Evolutionary conservation across 37 sponge, comb jelly and placozoan species (phyloP).

Genomic region (Chondrilla cf. caribensis): DNA sequence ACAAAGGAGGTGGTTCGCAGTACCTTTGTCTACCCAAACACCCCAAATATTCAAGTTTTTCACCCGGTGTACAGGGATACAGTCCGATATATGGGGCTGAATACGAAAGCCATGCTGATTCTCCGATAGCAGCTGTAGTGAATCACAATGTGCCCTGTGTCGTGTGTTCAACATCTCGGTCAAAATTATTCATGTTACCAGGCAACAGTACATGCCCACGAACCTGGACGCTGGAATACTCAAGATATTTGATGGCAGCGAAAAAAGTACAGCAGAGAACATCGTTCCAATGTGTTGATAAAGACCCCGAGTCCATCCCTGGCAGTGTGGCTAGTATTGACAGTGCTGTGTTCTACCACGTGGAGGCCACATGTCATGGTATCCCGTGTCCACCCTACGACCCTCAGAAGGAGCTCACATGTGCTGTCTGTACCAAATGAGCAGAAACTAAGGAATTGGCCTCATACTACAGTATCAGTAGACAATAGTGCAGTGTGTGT

Average conservation of each 20-base stretch:
- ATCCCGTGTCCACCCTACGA: background rate
- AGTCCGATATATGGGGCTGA: background rate
- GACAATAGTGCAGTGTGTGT: too few relatives aligned
- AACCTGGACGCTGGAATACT: background rate
- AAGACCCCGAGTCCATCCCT: background rate
- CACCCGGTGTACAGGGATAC: background rate
- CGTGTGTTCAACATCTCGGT: background rate
- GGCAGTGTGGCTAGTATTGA: background rate
- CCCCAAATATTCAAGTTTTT: background rate
- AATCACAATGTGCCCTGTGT: conserved; percentile 5
- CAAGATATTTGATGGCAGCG: background rate
- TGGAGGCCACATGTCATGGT: background rate
- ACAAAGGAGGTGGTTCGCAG: background rate
- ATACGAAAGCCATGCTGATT: too few relatives aligned
- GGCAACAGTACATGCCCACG: background rate
- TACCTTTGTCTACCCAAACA: conserved; percentile 2
- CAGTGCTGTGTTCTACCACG: background rate
- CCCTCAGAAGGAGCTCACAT: background rate
- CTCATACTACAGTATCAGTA: too few relatives aligned
- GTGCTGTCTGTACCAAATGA: background rate
- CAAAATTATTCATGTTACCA: conserved; percentile 12
- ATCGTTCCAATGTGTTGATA: background rate
- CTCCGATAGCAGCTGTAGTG: too few relatives aligned
- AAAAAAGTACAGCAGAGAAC: background rate
- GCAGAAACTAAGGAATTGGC: too few relatives aligned